Percentiles rank a stretch among this genome's conserved stretches.
These are phyloP conservation scores for Solen grandis DNA, from an alignment of 1,140 invertebrate species.

Conservation along the genomic window DNA sequence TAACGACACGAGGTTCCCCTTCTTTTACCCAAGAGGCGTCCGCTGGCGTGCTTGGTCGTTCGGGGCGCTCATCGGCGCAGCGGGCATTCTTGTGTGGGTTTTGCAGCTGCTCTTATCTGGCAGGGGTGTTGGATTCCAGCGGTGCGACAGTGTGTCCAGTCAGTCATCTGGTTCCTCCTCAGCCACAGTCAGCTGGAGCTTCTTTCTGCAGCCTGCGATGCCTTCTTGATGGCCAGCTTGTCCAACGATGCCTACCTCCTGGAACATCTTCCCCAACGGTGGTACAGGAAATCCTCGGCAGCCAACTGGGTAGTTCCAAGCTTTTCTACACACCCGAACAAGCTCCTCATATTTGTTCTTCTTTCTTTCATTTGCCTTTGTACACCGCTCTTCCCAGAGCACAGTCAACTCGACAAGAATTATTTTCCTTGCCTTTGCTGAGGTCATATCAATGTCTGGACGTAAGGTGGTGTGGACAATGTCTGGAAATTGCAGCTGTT, in stretches of 20 bases:
- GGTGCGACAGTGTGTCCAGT: not conserved
- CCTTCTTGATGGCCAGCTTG: too few relatives aligned
- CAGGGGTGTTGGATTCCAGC: conserved; percentile 1
- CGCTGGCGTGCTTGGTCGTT: conserved; percentile 23
- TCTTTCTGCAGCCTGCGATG: too few relatives aligned
- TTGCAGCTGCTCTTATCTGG: not conserved
- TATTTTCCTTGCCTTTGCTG: too few relatives aligned
- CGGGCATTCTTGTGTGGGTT: not conserved
- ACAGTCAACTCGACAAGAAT: too few relatives aligned
- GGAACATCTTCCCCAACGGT: too few relatives aligned
- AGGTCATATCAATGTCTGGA: too few relatives aligned
- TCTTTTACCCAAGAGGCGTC: conserved; percentile 50
- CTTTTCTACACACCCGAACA: conserved; percentile 16
- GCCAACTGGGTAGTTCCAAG: conserved; percentile 44
- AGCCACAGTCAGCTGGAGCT: too few relatives aligned
- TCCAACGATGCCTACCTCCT: too few relatives aligned
- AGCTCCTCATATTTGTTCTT: too few relatives aligned
- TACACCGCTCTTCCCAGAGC: conserved; percentile 42
- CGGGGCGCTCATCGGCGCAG: conserved; percentile 4
- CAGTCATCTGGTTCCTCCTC: not conserved
- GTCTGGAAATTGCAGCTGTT: too few relatives aligned
- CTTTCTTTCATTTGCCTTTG: conserved; percentile 55
- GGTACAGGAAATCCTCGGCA: too few relatives aligned
- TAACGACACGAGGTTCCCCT: conserved; percentile 36
- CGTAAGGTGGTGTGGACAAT: too few relatives aligned